Conservation (phyloP, 2,888 invertebrate species). For the Scaptomyza polygonia region DNA sequence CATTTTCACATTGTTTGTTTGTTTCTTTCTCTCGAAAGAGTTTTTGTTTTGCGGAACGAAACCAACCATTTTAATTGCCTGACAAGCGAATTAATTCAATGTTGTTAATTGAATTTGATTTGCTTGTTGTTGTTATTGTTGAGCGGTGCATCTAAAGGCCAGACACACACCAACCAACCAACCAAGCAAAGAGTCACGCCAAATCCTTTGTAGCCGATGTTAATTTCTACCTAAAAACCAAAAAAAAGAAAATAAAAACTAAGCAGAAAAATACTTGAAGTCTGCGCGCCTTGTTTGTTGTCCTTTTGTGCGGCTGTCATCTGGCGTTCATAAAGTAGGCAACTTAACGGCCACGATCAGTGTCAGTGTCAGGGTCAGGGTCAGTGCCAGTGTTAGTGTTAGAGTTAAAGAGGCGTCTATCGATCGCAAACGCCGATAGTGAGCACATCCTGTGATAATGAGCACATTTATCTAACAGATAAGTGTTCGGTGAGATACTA, state of each 20-base stretch:
- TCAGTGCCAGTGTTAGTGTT: constrained; percentile 2
- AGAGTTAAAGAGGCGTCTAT: constrained; percentile 50
- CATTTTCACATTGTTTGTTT: constrained; percentile 55
- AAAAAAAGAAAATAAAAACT: background rate
- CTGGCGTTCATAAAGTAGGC: constrained; percentile 74
- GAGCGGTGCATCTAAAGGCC: constrained; percentile 53
- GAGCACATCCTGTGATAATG: constrained; percentile 81
- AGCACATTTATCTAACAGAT: constrained; percentile 75
- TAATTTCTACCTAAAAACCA: constrained; percentile 56
- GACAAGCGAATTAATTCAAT: constrained; percentile 84
- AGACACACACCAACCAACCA: constrained; percentile 32
- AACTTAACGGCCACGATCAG: constrained; percentile 70
- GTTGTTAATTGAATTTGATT: constrained; percentile 84
- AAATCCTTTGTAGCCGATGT: constrained; percentile 65
- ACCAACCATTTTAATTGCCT: constrained; percentile 82
- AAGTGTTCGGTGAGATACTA: constrained; percentile 42
- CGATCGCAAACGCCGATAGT: constrained; percentile 70
- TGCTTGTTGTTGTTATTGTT: constrained; percentile 32
- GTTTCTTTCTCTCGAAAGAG: constrained; percentile 17
- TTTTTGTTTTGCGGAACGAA: constrained; percentile 10
- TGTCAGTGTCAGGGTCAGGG: constrained; percentile 19
- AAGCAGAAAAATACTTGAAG: constrained; percentile 11
- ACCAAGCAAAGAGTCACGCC: background rate
- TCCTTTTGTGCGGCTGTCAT: constrained; percentile 77
- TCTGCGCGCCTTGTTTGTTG: constrained; percentile 45